Conservation (phyloP, 1,140 invertebrate genomes). For the Achatina immaculata region DNA sequence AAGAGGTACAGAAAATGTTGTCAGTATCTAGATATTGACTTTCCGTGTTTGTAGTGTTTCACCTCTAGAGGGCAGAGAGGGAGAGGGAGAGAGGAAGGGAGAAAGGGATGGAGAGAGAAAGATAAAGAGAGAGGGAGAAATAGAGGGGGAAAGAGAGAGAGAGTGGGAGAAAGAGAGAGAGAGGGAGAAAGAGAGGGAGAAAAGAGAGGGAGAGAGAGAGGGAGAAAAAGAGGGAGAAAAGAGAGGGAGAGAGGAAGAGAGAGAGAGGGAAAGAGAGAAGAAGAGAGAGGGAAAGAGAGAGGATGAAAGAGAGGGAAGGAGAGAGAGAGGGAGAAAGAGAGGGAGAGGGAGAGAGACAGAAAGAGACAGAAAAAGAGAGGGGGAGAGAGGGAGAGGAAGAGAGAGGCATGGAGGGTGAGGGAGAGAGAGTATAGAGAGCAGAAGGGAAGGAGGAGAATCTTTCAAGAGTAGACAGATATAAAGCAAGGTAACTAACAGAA, state of each 20-base stretch:
- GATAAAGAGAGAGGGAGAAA: background rate
- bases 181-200: background rate
- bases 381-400: background rate
- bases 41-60: no score
- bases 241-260: constrained; percentile 2
- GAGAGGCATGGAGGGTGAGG: background rate
- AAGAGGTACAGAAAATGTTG: no score
- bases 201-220: background rate
- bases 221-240: background rate
- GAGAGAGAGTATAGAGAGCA: background rate
- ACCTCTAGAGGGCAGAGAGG: no score
- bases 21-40: no score
- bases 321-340: background rate
- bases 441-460: no score
- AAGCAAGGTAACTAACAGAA: no score
- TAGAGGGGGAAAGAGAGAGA: background rate
- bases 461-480: no score
- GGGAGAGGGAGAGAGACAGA: background rate
- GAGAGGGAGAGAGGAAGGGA: background rate
- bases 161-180: background rate
- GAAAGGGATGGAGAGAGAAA: no score
- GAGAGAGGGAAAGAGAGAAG: background rate
- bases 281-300: background rate
- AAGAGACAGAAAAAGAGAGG: no score
- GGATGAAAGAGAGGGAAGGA: background rate